Evolutionary conservation across 2,888 invertebrate species (phyloP).

Genomic region (Meiosimyza platycephala): DNA sequence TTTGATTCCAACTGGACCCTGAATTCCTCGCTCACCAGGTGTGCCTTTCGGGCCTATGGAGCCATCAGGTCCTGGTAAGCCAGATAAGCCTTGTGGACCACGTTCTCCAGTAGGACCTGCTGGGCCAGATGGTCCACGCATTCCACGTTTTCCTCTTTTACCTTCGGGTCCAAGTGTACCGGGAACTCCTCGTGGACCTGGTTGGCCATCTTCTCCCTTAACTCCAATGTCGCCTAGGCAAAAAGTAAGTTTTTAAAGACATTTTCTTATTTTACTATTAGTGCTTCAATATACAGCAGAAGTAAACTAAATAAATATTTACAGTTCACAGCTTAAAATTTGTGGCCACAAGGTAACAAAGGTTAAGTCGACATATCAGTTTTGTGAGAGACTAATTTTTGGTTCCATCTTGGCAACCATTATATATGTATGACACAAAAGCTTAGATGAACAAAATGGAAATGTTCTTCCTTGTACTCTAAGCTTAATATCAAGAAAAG

Average conservation of each 20-base stretch:
- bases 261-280: too few species aligned
- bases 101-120: slow-evolving; percentile 78
- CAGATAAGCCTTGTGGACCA: slow-evolving; percentile 62
- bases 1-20: slow-evolving; percentile 74
- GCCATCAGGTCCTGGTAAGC: slow-evolving; percentile 81
- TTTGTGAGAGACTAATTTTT: too few species aligned
- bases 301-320: too few species aligned
- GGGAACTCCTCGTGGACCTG: slow-evolving; percentile 81
- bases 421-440: too few species aligned
- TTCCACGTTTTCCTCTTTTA: slow-evolving; percentile 84
- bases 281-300: too few species aligned
- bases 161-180: slow-evolving; percentile 80
- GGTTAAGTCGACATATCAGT: too few species aligned
- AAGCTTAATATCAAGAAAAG: too few species aligned
- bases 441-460: too few species aligned
- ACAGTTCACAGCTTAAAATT: too few species aligned
- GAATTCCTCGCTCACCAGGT: slow-evolving; percentile 77
- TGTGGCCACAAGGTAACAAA: too few species aligned
- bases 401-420: too few species aligned
- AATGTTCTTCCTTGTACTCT: too few species aligned
- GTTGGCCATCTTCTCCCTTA: slow-evolving; percentile 80
- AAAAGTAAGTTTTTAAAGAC: background rate
- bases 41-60: slow-evolving; percentile 82
- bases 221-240: slow-evolving; percentile 74
- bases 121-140: slow-evolving; percentile 80